Conservation (phyloP, 1,140 invertebrate species). For the Hydropsyche tenuis region DNA sequence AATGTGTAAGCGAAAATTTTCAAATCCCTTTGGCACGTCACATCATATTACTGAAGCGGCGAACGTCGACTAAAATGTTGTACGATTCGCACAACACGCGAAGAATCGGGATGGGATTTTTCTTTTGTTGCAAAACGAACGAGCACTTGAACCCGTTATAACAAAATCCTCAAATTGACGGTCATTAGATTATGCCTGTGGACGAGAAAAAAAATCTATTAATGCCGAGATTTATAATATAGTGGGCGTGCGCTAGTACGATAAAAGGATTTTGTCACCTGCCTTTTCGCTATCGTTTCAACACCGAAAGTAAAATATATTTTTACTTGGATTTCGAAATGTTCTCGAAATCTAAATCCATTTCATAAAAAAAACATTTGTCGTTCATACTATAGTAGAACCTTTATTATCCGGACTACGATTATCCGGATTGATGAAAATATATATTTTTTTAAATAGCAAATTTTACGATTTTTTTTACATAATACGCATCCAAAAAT, state of each 20-base stretch:
- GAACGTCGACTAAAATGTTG: constrained; percentile 3
- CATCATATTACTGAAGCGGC: constrained; percentile 18
- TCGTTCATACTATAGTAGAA: no score
- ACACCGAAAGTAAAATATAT: no score
- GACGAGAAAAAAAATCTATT: not conserved
- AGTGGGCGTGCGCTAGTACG: not conserved
- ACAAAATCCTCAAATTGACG: constrained; percentile 11
- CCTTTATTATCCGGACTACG: no score
- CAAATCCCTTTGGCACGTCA: constrained; percentile 28
- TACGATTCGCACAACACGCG: constrained; percentile 2
- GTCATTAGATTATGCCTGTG: constrained; percentile 1
- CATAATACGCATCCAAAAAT: no score
- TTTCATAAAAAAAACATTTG: no score
- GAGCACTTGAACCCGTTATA: constrained; percentile 2
- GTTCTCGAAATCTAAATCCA: no score
- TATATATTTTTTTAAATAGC: no score
- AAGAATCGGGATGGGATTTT: constrained; percentile 3
- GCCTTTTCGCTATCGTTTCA: not conserved
- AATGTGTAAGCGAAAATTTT: constrained; percentile 10
- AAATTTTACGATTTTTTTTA: no score
- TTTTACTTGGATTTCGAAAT: no score
- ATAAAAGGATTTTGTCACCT: constrained; percentile 18
- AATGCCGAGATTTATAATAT: not conserved
- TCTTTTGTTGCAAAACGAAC: constrained; percentile 5
- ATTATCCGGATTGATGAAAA: no score